Evolutionary conservation across 2,888 invertebrate species (phyloP), one percentile per base, ranked within the genome.

Genomic region (Alcis repandata): DNA sequence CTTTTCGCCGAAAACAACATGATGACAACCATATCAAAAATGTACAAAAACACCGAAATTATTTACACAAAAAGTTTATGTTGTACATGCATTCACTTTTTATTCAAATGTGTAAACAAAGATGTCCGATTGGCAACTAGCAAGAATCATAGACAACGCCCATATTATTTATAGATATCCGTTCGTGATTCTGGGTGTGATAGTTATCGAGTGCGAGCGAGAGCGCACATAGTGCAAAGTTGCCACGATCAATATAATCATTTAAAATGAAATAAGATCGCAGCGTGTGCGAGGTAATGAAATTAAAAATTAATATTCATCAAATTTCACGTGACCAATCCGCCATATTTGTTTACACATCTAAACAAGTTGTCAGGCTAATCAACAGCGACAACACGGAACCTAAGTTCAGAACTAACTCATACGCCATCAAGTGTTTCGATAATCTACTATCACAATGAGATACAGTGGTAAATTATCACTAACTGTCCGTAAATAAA

Each of bases 381-480:
- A 65, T 59, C 62, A 65, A 69, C 53, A 61, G 62, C 41, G 38
- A 43, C 58, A 41, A 53, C 36, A 56, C 46, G 40, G 27, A 46
- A 60, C 60, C 58, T 60, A 59, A 45, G 13, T 41, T 56, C 41
- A 10, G 48, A 56, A 57, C 17, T 32, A 52, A 48, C 22, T 43
- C 43, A 38, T 15, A 49, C 51, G 56, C 60, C 54, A 27, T 27
- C 27, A 54, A 67, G 59, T 68, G 68, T 63, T 59, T 68, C 63
- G 68, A 77, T 75, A 78, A 74, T 73, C 78, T 79, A 79, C 80
- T 85, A 87, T 87, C 88, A 88, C 87, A 88, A 83, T 82, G 82
- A 84, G 83, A 86, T 83, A 77, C 71, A 79, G 63, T 68, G 67
- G 60, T 68, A 75, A 67, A 56, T 63, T 59, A 62, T 51, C 48